Base-by-base conservation (phyloP, 2,888 invertebrate genomes). In the Enoplolaimus lenunculus region DNA sequence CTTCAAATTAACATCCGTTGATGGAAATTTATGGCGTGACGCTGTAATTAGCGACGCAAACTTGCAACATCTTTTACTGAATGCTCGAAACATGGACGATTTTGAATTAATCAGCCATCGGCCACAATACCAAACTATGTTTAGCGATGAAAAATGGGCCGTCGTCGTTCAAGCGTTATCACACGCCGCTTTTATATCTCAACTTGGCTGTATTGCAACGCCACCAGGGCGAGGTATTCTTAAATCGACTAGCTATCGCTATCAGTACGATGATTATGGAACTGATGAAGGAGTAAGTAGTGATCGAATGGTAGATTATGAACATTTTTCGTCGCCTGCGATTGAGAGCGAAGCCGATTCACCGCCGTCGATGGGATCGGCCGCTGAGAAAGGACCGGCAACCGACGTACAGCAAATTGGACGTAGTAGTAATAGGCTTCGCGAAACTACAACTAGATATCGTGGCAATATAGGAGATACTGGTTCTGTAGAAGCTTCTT, bases 91-190 rank as follows among this genome's bases (percentile, higher is more conserved):
- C 21, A n/a, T 69, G 69, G 70, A 70, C 29, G 70, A 70, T 31
- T 70, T 70, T 28, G 70, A 70, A 69, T 13, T 7, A n/a, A 69
- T 70, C 28, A 68, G 67, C 28, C 33, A 68, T 16, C 35, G 7
- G 2, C 33, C 67, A 21, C 21, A 34, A 16, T 70, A 70, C 45
- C 33, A 34, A n/a, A n/a, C 2, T n/a, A 29, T 30, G n/a, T 70
- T 70, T 69, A n/a, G 68, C 28, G 29, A 29, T 1, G 33, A 70
- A 29, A 70, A 70, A 67, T 70, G 70, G 70, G 28, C 70, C n/a
- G 2, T 70, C 34, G 34, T 70, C n/a, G 45, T 35, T 2, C 70
- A 70, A 30, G 68, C 34, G 26, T 28, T 70, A 28, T 66, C 70
- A 3, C 70, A 69, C 33, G 70, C 45, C 2, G 31, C 33, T 2